Conservation (phyloP, 2,113 vertebrate genomes). For the Gallinago jamesoni region DNA sequence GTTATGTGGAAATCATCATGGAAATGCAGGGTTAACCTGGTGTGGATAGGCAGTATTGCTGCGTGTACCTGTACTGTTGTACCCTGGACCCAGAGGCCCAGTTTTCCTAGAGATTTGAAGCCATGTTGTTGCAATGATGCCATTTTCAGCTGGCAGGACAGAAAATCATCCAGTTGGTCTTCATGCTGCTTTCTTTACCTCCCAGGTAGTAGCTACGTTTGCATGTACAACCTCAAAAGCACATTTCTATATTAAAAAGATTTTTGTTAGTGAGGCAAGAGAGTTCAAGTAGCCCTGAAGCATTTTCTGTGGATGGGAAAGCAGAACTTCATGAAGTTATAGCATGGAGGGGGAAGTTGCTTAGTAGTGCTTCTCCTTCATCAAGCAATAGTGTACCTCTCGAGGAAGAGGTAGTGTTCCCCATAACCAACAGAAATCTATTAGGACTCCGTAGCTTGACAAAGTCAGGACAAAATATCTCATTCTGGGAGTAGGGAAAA, state of each 20-base stretch:
- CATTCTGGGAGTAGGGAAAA: not conserved
- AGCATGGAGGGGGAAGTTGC: not conserved
- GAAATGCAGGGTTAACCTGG: not conserved
- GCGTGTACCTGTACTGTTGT: not conserved
- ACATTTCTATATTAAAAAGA: not conserved
- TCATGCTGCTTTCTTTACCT: not conserved
- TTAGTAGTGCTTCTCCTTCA: not conserved
- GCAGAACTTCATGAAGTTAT: not conserved
- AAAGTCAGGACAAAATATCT: not conserved
- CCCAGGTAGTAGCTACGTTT: not conserved
- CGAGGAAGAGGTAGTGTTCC: rapidly evolving
- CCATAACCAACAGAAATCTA: not conserved
- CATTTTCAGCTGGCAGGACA: not conserved
- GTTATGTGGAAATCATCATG: not conserved
- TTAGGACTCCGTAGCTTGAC: not conserved
- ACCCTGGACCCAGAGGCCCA: not conserved
- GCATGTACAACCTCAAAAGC: not conserved
- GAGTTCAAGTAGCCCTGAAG: not conserved
- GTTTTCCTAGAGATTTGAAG: not conserved
- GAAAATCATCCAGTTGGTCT: not conserved
- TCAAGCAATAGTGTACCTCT: rapidly evolving
- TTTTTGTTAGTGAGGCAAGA: not conserved
- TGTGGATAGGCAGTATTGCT: not conserved
- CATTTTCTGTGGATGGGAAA: not conserved
- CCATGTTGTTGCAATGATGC: not conserved